Percentiles rank a stretch among this genome's conserved stretches.
Conservation (phyloP, 2,113 vertebrate species). For the Halcyon senegalensis region DNA sequence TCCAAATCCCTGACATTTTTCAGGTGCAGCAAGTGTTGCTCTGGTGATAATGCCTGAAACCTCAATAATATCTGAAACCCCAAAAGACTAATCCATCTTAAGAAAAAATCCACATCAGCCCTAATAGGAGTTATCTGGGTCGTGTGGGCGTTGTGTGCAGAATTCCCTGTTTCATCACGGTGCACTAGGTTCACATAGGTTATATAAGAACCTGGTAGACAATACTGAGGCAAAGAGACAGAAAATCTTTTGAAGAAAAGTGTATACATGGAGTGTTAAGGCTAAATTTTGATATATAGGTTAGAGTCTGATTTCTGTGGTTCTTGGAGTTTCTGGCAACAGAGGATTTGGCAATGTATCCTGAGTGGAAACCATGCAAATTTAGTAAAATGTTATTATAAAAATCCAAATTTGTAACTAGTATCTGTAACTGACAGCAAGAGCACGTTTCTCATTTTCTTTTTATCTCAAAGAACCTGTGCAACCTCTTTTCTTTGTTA, state of each 20-base stretch:
- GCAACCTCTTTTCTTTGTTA: constrained; percentile 21
- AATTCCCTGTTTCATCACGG: constrained; percentile 3
- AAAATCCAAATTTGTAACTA: background rate
- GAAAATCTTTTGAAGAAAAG: constrained; percentile 47
- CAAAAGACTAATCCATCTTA: constrained; percentile 14
- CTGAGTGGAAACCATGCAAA: background rate
- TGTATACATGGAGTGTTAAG: background rate
- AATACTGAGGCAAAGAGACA: constrained; percentile 19
- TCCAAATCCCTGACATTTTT: constrained; percentile 31
- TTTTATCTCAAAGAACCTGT: background rate
- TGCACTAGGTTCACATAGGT: background rate
- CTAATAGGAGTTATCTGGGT: constrained; percentile 43
- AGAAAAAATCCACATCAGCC: background rate
- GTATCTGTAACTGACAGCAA: background rate
- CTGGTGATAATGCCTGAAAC: constrained; percentile 28
- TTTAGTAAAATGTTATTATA: background rate
- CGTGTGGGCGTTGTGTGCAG: background rate
- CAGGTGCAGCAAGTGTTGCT: constrained; percentile 2
- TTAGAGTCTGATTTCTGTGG: background rate
- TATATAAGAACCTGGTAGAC: constrained; percentile 32
- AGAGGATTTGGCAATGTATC: background rate
- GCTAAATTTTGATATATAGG: background rate
- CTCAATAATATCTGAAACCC: background rate
- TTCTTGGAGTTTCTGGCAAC: background rate
- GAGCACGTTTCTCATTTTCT: background rate